These are phyloP conservation scores for Ciconia nigra DNA, from an alignment of 2,797 vertebrate genomes.

Conservation along the genomic window DNA sequence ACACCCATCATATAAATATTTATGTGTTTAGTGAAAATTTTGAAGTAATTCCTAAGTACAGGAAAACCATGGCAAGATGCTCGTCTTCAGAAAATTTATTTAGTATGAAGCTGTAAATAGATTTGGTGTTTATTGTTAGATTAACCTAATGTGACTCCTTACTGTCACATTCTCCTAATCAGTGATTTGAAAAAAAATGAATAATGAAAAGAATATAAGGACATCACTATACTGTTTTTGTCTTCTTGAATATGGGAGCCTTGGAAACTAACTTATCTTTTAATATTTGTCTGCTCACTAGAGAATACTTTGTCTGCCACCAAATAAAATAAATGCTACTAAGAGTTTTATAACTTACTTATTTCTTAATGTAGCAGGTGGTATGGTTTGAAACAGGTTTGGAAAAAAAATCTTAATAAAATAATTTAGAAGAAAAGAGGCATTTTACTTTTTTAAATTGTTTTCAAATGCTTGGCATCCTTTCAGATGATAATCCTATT, in stretches of 20 bases:
- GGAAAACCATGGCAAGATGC: not conserved
- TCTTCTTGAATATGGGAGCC: not conserved
- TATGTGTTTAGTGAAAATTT: not conserved
- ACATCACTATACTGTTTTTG: not conserved
- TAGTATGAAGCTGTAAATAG: not conserved
- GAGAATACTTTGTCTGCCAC: not conserved
- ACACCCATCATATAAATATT: not conserved
- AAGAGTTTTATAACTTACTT: not conserved
- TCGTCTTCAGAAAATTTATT: not conserved
- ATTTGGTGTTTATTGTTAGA: not conserved
- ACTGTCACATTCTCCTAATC: not conserved
- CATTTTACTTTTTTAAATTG: not conserved
- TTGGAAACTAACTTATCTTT: not conserved
- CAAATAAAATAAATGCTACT: constrained; percentile 5
- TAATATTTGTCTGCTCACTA: not conserved
- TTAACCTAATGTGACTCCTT: not conserved
- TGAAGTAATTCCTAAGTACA: not conserved
- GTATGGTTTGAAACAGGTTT: not conserved
- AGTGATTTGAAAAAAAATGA: not conserved
- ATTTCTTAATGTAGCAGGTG: constrained; percentile 33
- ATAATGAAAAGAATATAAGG: not conserved
- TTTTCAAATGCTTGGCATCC: constrained; percentile 29
- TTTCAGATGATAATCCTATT: constrained; percentile 25
- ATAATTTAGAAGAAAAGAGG: not conserved
- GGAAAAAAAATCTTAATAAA: not conserved